Percentiles rank a stretch among this genome's conserved stretches.
Conservation (phyloP, 2,113 vertebrate genomes). For the Pantherophis guttatus region DNA sequence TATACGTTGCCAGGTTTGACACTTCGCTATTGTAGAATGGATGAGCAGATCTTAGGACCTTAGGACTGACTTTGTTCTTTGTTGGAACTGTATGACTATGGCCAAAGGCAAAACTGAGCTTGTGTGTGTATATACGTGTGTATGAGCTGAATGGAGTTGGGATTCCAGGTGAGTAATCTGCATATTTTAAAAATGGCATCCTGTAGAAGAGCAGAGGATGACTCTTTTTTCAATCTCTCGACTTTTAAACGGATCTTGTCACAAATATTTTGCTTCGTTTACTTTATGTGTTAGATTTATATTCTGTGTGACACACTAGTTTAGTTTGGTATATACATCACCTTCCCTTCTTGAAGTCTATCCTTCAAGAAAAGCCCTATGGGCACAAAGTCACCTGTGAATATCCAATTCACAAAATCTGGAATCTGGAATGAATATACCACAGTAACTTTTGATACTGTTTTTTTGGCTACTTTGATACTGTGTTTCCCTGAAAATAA, state of each 20-base stretch:
- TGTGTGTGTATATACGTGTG: no score
- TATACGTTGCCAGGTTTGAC: neutral
- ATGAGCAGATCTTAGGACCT: neutral
- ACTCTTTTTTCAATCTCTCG: neutral
- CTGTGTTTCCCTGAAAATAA: no score
- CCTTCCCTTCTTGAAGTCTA: neutral
- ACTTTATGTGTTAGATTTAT: neutral
- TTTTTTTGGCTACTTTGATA: neutral
- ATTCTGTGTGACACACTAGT: neutral
- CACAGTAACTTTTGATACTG: neutral
- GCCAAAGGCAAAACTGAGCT: neutral
- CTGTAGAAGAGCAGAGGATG: neutral
- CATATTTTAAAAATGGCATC: neutral
- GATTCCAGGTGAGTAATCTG: neutral
- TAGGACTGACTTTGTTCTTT: neutral
- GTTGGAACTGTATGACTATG: neutral
- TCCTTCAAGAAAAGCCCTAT: neutral
- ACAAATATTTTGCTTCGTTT: neutral
- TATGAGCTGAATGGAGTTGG: neutral
- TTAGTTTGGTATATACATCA: neutral
- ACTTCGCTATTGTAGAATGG: neutral
- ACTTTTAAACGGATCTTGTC: neutral
- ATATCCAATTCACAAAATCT: neutral
- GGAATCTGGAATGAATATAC: neutral
- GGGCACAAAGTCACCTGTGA: neutral